phyloP scores from a whole-genome alignment of 2,113 vertebrate species.

The Stomatorhinus ivindoensis region DNA sequence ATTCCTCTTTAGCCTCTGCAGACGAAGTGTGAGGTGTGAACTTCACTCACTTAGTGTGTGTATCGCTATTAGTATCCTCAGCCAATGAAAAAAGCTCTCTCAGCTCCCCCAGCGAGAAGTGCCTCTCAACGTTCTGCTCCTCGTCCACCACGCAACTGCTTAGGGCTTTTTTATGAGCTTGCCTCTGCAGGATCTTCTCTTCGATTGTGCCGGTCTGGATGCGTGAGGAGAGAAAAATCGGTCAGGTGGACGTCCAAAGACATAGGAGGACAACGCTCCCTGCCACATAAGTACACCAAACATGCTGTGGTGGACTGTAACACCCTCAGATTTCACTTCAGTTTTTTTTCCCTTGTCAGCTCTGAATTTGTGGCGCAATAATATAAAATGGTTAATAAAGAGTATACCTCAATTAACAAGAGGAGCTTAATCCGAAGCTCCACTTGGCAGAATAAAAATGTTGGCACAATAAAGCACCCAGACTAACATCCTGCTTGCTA shows the following conservation, averaged over 20 bases:
- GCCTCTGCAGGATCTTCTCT: conserved; percentile 95
- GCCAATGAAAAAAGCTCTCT: conserved; percentile 81
- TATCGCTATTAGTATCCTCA: conserved; percentile 79
- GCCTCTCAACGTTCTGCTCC: conserved; percentile 90
- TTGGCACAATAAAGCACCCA: too few species aligned
- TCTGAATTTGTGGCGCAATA: too few species aligned
- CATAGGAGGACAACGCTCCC: not conserved
- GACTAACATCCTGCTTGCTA: too few species aligned
- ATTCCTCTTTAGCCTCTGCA: not conserved
- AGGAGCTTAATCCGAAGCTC: too few species aligned
- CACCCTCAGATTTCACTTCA: not conserved
- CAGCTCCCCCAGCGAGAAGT: conserved; percentile 88
- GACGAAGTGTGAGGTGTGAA: not conserved
- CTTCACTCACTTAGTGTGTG: conserved; percentile 77
- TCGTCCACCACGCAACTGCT: conserved; percentile 97
- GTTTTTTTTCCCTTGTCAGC: too few species aligned
- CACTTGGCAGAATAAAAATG: too few species aligned
- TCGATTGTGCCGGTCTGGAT: conserved; percentile 88
- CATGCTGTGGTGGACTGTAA: not conserved
- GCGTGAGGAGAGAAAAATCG: not conserved
- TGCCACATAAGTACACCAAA: not conserved
- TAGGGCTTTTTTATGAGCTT: conserved; percentile 95
- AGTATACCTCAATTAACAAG: too few species aligned
- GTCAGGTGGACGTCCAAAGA: not conserved
- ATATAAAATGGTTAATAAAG: too few species aligned